Conservation (phyloP, 2,888 invertebrate species). For the Chrysodeixis includens region DNA sequence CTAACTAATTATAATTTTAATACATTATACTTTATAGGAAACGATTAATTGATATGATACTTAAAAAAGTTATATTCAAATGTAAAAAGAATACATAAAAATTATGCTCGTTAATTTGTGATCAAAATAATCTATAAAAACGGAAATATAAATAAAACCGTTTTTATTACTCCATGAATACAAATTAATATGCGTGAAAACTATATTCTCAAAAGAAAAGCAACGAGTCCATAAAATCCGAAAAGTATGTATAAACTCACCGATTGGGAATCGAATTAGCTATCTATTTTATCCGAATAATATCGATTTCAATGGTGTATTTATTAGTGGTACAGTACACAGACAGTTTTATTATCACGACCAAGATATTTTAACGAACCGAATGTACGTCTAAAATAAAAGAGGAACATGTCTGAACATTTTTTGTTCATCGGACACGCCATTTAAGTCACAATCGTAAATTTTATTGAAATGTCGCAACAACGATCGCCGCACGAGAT, state of each 20-base stretch:
- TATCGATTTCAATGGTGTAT: slow-evolving; percentile 80
- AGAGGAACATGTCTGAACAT: slow-evolving; percentile 82
- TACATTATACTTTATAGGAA: background rate
- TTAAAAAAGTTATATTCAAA: background rate
- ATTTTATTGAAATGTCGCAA: slow-evolving; percentile 89
- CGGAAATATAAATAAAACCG: slow-evolving; percentile 23
- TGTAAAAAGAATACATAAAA: background rate
- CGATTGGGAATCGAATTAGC: slow-evolving; percentile 62
- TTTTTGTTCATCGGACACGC: slow-evolving; percentile 86
- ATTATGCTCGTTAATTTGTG: slow-evolving; percentile 9
- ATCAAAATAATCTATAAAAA: slow-evolving; percentile 15
- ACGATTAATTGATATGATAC: slow-evolving; percentile 6
- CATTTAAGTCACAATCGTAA: slow-evolving; percentile 89
- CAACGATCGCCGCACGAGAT: slow-evolving; percentile 87
- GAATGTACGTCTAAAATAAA: slow-evolving; percentile 83
- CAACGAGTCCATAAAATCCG: slow-evolving; percentile 54
- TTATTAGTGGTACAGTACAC: slow-evolving; percentile 74
- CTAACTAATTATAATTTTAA: background rate
- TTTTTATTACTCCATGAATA: slow-evolving; percentile 36
- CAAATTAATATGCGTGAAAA: slow-evolving; percentile 51
- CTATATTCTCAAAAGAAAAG: slow-evolving; percentile 46
- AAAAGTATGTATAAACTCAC: slow-evolving; percentile 58
- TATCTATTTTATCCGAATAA: slow-evolving; percentile 64
- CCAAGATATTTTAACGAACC: slow-evolving; percentile 88
- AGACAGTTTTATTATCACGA: slow-evolving; percentile 84